phyloP scores from a whole-genome alignment of 2,797 vertebrate species.

The Naso thynnoides region DNA sequence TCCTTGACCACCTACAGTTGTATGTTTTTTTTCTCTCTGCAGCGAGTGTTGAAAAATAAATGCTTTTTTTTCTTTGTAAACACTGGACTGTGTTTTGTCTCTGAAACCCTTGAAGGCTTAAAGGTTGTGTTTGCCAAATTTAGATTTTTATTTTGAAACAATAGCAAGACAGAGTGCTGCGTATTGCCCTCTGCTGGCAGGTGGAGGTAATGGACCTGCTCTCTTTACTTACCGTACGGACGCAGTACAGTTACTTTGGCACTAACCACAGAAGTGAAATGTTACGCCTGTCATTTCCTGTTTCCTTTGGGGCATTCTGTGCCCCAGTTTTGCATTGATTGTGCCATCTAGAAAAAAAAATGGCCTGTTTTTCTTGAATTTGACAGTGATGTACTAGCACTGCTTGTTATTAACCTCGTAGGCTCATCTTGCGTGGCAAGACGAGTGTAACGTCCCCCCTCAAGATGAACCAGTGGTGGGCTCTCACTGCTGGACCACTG shows the following conservation, averaged over 20 bases:
- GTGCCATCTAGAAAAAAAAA: constrained; percentile 46
- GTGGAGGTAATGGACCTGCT: background rate
- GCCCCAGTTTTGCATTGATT: constrained; percentile 63
- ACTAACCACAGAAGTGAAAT: constrained; percentile 29
- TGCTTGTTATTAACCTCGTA: constrained; percentile 50
- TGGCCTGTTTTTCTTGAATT: constrained; percentile 45
- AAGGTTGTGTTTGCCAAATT: background rate
- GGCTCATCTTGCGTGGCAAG: constrained; percentile 45
- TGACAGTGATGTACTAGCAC: constrained; percentile 55
- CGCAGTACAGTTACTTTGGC: constrained; percentile 13
- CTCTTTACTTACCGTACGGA: background rate
- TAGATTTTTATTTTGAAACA: background rate
- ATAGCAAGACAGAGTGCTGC: background rate
- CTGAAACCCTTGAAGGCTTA: background rate
- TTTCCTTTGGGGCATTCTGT: constrained; percentile 35
- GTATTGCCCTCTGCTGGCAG: constrained; percentile 40
- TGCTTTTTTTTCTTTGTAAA: constrained; percentile 77
- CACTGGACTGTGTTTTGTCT: constrained; percentile 9
- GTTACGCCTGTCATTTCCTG: constrained; percentile 39
- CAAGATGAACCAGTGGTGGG: constrained; percentile 32
- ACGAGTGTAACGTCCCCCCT: constrained; percentile 37
- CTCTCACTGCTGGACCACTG: constrained; percentile 24
- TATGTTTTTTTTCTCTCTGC: constrained; percentile 60
- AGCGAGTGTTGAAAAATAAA: constrained; percentile 81
- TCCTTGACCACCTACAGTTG: constrained; percentile 50